A percentile compares a stretch with the other conserved stretches of the same genome.
Evolutionary conservation across 2,888 invertebrate species (phyloP).

Genomic region (Chydorus sphaericus): DNA sequence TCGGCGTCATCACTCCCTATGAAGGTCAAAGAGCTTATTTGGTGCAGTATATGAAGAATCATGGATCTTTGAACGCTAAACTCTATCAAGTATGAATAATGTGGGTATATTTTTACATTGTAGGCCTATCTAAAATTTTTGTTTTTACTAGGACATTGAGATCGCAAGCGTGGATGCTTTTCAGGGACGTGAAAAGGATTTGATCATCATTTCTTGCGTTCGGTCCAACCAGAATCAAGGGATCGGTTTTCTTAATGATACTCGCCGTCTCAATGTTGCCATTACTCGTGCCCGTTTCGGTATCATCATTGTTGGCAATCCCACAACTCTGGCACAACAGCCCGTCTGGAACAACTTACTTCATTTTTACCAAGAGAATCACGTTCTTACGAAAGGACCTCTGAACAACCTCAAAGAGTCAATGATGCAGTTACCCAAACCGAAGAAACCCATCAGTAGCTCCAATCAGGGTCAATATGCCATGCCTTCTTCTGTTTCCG

Average conservation of each 20-base stretch:
- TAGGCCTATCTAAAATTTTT: background rate
- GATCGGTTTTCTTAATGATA: constrained; percentile 96
- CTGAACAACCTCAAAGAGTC: constrained; percentile 93
- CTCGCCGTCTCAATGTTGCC: constrained; percentile 92
- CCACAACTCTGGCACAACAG: constrained; percentile 95
- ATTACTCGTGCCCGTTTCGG: constrained; percentile 94
- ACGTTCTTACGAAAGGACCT: constrained; percentile 92
- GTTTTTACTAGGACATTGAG: constrained; percentile 64
- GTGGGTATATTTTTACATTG: background rate
- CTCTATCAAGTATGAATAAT: constrained; percentile 46
- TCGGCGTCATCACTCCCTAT: constrained; percentile 97
- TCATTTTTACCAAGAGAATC: constrained; percentile 93
- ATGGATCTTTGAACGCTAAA: constrained; percentile 90
- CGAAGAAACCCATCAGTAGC: constrained; percentile 84
- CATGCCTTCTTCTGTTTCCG: constrained; percentile 94
- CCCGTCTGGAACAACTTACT: constrained; percentile 96
- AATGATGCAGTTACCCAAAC: constrained; percentile 90
- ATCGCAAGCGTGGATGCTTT: constrained; percentile 99
- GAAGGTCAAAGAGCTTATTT: constrained; percentile 96
- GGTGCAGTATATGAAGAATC: constrained; percentile 97
- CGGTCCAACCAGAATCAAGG: constrained; percentile 97
- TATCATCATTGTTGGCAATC: constrained; percentile 96
- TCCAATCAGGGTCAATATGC: constrained; percentile 93
- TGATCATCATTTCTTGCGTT: constrained; percentile 98
- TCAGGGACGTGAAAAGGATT: constrained; percentile 96